These are phyloP conservation scores for Bombus soroeensis DNA, from an alignment of 1,140 invertebrate species.

Conservation along the genomic window DNA sequence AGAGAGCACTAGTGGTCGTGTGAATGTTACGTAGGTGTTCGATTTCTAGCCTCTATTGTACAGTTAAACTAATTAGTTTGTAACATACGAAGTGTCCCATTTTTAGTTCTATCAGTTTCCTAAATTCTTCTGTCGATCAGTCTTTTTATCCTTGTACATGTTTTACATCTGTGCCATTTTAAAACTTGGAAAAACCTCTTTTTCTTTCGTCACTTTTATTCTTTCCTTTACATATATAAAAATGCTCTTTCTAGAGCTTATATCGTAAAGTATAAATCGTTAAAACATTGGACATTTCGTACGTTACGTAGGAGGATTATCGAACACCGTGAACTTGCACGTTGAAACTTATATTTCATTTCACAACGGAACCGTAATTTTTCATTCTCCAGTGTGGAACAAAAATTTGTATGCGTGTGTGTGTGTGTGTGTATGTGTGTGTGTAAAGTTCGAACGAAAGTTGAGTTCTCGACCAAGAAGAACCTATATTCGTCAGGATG, in stretches of 20 bases:
- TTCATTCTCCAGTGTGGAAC: background rate
- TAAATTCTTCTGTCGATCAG: background rate
- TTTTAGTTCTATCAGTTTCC: background rate
- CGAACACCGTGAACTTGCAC: background rate
- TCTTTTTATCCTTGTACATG: background rate
- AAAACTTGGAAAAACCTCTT: too few relatives aligned
- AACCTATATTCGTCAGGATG: background rate
- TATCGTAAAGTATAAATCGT: too few relatives aligned
- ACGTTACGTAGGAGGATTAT: background rate
- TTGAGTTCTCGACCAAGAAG: background rate
- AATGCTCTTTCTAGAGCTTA: too few relatives aligned
- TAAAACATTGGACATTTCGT: background rate
- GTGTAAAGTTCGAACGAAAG: background rate
- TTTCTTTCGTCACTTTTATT: too few relatives aligned
- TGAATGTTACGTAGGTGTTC: background rate
- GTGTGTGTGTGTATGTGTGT: background rate
- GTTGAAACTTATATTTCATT: background rate
- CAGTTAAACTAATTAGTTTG: background rate
- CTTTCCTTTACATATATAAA: too few relatives aligned
- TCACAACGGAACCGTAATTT: background rate
- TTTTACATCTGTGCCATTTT: too few relatives aligned
- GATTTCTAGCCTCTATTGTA: background rate
- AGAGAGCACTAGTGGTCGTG: too few relatives aligned
- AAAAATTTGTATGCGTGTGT: background rate
- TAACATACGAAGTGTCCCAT: background rate